Evolutionary conservation across 2,113 vertebrate species (phyloP), one percentile per base, ranked within the genome.

Genomic region (Oreocharis arfaki): DNA sequence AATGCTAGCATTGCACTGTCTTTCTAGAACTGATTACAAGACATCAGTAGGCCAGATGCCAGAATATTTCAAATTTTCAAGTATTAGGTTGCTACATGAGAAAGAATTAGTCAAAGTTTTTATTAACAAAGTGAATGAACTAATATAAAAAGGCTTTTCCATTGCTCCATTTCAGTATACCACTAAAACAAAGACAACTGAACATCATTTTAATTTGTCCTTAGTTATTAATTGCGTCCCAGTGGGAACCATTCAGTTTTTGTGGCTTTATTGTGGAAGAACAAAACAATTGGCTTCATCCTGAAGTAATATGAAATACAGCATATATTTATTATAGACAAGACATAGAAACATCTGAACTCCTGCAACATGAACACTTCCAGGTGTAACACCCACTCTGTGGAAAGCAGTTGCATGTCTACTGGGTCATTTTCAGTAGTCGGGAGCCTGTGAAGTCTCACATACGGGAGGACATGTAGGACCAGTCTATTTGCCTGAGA

Each of bases 381-480:
- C 3, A 3, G 13, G 6, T 33, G 19, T 60, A 53, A 20, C 9
- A 61, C 6, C 0, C 4, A 32, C 16, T 75, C 12, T 22, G 59
- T 47, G 21, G 15, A 61, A 74, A 64, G 65, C 0, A 18, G 3
- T 16, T 76, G 7, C 16, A 59, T 47, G 16, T 41, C 20, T 42
- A 6, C 11, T 24, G 9, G 30, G 15, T 20, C 14, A 30, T 46
- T 79, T 79, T 61, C 26, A 47, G 44, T 15, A 11, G 9, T 8
- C 1, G 5, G 20, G 37, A 79, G 22, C 3, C 12, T 57, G 39
- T 41, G 20, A 59, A 33, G 5, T 63, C 18, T 68, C 28, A 42
- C 27, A 75, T n/a, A 27, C 0, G 11, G 44, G 5, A 75, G 1
- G 7, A 22, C 11, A 39, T 39, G 10, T 2, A 61, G 10, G 6